These are phyloP conservation scores for Notolabrus celidotus DNA, from an alignment of 2,797 vertebrate genomes.

Conservation along the genomic window DNA sequence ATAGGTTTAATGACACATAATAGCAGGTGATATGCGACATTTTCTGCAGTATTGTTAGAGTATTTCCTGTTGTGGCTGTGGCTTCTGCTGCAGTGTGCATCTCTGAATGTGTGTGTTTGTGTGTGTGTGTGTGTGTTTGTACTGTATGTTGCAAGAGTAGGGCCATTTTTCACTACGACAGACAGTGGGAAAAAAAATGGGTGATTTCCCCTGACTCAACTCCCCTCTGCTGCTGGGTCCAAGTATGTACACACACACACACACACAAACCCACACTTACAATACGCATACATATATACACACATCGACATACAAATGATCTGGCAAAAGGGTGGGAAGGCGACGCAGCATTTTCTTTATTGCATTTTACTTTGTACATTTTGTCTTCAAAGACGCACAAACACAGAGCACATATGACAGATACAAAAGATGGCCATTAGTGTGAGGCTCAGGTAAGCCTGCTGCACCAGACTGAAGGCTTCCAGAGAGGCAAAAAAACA, in stretches of 20 bases:
- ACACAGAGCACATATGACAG: constrained; percentile 66
- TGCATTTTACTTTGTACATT: constrained; percentile 46
- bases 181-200: constrained; percentile 22
- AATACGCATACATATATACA: background rate
- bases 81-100: constrained; percentile 52
- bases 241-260: background rate
- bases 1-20: constrained; percentile 26
- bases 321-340: constrained; percentile 32
- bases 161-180: constrained; percentile 70
- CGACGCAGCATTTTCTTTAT: constrained; percentile 58
- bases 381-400: constrained; percentile 49
- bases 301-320: constrained; percentile 50
- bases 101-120: constrained; percentile 18
- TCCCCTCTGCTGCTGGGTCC: constrained; percentile 49
- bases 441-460: constrained; percentile 52
- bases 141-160: constrained; percentile 42
- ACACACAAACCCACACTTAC: constrained; percentile 3
- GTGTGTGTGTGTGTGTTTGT: constrained; percentile 28
- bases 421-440: constrained; percentile 78
- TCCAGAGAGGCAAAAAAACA: constrained; percentile 64
- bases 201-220: constrained; percentile 73
- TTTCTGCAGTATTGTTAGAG: constrained; percentile 57
- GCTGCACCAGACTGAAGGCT: constrained; percentile 60
- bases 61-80: constrained; percentile 37
- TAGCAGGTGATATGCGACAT: constrained; percentile 29